Evolutionary conservation across 2,113 vertebrate genomes (phyloP), one percentile per base, ranked within the genome.

Genomic region (Cyprinus carpio): DNA sequence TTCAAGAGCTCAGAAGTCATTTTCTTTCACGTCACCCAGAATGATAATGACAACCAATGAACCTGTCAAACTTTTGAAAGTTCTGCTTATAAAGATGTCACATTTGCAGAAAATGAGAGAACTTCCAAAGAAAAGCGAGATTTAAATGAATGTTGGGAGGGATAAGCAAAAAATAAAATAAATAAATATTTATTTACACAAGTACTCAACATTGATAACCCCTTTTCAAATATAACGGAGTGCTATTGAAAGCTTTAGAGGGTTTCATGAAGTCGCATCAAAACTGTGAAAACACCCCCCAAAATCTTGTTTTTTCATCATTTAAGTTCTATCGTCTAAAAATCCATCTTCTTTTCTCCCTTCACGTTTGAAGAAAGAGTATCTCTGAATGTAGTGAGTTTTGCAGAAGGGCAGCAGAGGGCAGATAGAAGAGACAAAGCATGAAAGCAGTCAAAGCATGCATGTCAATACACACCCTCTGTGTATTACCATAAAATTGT

Each of bases 191-290:
- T 31, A 76, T 76, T 20, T 31, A 56, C 31, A 40, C 43, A 75
- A 49, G 49, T 78, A 78, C 29, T 16, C 29, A 60, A 40, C 54
- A 4, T 7, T 23, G 29, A 60, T 78, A 78, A 60, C 29, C 54
- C 23, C 29, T 60, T 25, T 54, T 78, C 31, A 60, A 37, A 78
- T 60, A 78, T 60, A 78, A 78, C 60, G n/a, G 51, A n/a, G 11
- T 58, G 54, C 20, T n/a, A 11, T 4, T 23, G 51, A 78, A 78
- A 37, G 54, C 34, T 37, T 3, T 37, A 60, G 9, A 40, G 16
- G 1, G 9, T 23, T 23, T 71, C 69, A 40, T 72, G 69, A 2
- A 72, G 69, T 72, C 4, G 2, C 34, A n/a, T 43, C 34, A 43
- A 43, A 71, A 40, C 67, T 23, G 15, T 3, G 4, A 34, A 69